Conservation (phyloP, 2,888 invertebrate species). For the Didymodactylos carnosus region DNA sequence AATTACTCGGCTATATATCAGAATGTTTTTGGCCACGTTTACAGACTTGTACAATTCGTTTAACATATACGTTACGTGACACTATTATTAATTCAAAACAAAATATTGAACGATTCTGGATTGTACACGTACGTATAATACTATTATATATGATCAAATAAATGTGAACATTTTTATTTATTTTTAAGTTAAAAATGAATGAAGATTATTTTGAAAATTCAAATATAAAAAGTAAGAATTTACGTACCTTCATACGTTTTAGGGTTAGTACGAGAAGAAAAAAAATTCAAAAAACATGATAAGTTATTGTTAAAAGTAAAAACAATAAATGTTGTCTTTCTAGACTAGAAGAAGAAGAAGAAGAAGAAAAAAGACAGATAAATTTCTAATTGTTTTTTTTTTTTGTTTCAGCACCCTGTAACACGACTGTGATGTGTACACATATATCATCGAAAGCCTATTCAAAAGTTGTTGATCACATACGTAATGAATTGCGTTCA, state of each 20-base stretch:
- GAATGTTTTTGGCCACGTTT: not conserved
- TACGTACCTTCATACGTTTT: not conserved
- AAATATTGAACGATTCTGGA: not conserved
- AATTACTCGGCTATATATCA: not conserved
- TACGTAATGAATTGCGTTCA: not conserved
- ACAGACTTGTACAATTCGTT: not conserved
- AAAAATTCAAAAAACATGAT: too few species aligned
- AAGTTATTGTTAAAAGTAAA: too few species aligned
- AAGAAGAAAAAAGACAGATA: not conserved
- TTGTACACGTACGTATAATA: not conserved
- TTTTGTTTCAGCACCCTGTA: not conserved
- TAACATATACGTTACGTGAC: not conserved
- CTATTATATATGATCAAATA: too few species aligned
- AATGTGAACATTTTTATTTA: not conserved
- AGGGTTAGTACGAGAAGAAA: too few species aligned
- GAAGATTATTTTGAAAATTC: not conserved
- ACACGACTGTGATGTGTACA: not conserved
- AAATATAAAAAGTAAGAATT: not conserved
- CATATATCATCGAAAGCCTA: not conserved
- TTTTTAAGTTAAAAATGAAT: not conserved
- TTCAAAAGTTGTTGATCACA: not conserved
- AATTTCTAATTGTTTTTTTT: not conserved
- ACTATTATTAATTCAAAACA: not conserved
- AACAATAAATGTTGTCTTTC: too few species aligned
- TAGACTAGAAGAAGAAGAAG: too few species aligned